Base-by-base conservation (phyloP, 2,888 invertebrate genomes). In the Chrysolina americana region DNA sequence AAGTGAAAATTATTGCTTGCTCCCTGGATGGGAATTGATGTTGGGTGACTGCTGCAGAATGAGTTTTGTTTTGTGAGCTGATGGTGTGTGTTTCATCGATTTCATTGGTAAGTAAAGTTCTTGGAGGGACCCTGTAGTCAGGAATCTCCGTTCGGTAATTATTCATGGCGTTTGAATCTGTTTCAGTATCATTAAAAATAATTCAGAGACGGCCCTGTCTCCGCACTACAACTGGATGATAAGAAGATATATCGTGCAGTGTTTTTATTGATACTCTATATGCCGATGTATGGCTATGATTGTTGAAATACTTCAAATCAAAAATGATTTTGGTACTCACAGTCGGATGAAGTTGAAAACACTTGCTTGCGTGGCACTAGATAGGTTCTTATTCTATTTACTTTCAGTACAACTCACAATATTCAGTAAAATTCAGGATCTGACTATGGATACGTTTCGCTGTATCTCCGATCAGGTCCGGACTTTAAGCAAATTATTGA, bases 401-500 rank as follows among this genome's bases (percentile, higher is more conserved):
- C 53, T 53, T 21, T 53, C 21, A 8, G 19, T 44, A 44, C 8
- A 44, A 44, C 44, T 44, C 15, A 44, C 13, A 44, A 44, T 15
- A 13, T 44, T 44, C 44, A 6, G 15, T 44, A 44, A 13, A 44
- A 44, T 44, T 44, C 44, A 44, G 44, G 44, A 47, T 36, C 17
- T 66, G 48, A 28, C 44, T 41, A 41, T 50, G 11, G 50, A 50
- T 66, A 50, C 50, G 50, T 28, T 19, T 36, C 36, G 17, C 23
- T 50, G 19, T 66, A 13, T 66, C 50, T 15, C 44, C 15, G 28
- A n/a, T 66, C 41, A 66, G 50, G 50, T 28, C 19, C 50, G 19
- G 9, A 19, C n/a, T 19, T 50, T 5, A 28, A 28, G n/a, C n/a
- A n/a, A n/a, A n/a, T n/a, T n/a, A n/a, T n/a, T n/a, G n/a, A n/a